A percentile compares a stretch with the other conserved stretches of the same genome.
phyloP scores from a whole-genome alignment of 2,888 invertebrate species.

The Yponomeuta plumbellus region DNA sequence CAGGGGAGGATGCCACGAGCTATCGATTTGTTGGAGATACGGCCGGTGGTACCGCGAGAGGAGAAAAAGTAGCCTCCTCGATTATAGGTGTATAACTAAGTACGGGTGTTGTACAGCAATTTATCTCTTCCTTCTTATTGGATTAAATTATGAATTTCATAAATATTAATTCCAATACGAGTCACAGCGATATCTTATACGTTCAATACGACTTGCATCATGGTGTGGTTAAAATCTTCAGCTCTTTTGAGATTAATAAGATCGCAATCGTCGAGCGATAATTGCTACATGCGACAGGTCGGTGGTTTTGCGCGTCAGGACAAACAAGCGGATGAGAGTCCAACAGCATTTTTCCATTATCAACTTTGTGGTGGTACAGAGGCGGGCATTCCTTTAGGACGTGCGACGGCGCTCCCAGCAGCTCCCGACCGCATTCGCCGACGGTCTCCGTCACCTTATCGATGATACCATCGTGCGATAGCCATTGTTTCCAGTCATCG shows the following conservation, averaged over 20 bases:
- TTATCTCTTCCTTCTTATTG: neutral
- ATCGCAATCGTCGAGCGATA: neutral
- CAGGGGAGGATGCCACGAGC: constrained; percentile 10
- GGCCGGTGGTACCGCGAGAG: neutral
- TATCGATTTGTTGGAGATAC: constrained; percentile 5
- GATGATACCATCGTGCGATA: constrained; percentile 49
- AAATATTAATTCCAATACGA: neutral
- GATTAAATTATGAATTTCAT: neutral
- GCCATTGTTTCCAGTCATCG: constrained; percentile 48
- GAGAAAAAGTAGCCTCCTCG: neutral
- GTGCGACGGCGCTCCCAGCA: neutral
- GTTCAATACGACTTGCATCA: neutral
- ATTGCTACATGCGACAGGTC: neutral
- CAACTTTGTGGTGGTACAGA: neutral
- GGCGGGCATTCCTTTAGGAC: neutral
- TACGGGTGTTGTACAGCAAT: neutral
- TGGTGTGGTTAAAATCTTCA: neutral
- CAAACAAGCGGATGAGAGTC: neutral
- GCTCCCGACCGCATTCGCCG: constrained; percentile 8
- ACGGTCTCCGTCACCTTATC: constrained; percentile 38
- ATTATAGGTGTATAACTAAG: constrained; percentile 1
- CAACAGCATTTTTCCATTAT: neutral
- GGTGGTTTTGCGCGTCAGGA: neutral
- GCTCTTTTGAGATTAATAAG: neutral
- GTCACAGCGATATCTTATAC: neutral